Base-by-base conservation (phyloP, 2,113 vertebrate species). In the Hiodon tergisus region DNA sequence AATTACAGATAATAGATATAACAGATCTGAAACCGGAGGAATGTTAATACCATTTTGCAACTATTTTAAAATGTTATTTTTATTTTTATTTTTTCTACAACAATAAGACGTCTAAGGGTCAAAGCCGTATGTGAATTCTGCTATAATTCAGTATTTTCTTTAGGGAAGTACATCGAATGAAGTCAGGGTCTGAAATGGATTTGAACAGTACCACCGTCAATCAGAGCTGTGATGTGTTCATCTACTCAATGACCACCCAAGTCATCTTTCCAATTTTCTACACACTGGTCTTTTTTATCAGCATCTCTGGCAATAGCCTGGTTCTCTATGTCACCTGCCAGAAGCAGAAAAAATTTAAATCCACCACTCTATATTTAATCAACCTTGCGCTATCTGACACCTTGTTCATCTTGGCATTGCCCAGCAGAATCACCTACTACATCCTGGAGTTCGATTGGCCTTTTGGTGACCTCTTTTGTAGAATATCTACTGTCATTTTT, bases 361-460 rank as follows among this genome's bases (percentile, higher is more conserved):
- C 93, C 60, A 93, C 93, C 0, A 81, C 87, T 0, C 76, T 94
- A 73, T 94, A 93, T 82, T 81, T 95, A 83, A 86, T 90, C 77
- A 94, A 95, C 76, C 86, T 95, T 53, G 93, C 94, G 0, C 75
- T 91, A 14, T 95, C 94, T 0, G 92, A 96, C 3, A 83, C 89
- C 65, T 88, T 96, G 58, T 95, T 96, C 81, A 91, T 93, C 0
- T 75, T 94, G 60, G 87, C 90, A 0, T 81, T 95, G 70, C 93
- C 93, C 0, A 88, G 90, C 8, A 90, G 93, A 80, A 91, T 96
- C 0, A 77, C 80, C 10, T 96, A 93, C 76, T 94, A 93, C 16
- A 73, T 89, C 48, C 84, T 90, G 53, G 87, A 89, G 65, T 95
- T 88, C 10, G 82, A 92, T 82, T 94, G 94, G 94, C 92, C 94